Percentiles rank a stretch among this genome's conserved stretches.
phyloP scores from a whole-genome alignment of 2,888 invertebrate genomes.

The Mimumesa dahlbomi region DNA sequence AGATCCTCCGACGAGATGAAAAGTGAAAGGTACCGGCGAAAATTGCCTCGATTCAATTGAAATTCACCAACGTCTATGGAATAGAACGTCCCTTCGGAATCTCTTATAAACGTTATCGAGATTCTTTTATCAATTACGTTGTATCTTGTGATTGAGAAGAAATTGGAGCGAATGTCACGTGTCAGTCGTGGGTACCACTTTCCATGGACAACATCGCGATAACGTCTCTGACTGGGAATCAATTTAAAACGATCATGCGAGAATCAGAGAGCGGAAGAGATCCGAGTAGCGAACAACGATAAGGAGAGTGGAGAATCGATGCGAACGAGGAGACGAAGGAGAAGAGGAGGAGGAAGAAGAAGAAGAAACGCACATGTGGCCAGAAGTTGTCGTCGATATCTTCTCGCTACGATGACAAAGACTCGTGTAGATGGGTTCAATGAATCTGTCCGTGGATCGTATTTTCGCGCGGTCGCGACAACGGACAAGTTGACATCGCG shows the following conservation, averaged over 20 bases:
- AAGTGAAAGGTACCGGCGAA: no score
- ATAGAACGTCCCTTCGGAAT: no score
- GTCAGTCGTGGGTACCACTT: no score
- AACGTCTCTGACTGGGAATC: no score
- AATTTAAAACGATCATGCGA: slow-evolving; percentile 31
- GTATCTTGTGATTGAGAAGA: no score
- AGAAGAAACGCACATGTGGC: slow-evolving; percentile 69
- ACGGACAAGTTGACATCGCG: slow-evolving; percentile 33
- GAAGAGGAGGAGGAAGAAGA: slow-evolving; percentile 18
- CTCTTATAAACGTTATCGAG: no score
- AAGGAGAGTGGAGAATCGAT: slow-evolving; percentile 24
- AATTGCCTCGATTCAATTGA: no score
- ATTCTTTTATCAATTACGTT: no score
- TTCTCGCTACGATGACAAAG: slow-evolving; percentile 56
- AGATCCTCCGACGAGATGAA: neutral
- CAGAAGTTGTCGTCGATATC: slow-evolving; percentile 70
- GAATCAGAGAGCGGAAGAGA: slow-evolving; percentile 38
- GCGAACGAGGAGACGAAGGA: slow-evolving; percentile 9
- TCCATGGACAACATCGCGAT: no score
- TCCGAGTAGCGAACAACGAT: no score
- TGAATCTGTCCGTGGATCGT: slow-evolving; percentile 63
- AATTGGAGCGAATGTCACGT: no score
- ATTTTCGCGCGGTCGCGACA: slow-evolving; percentile 49
- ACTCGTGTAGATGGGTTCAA: slow-evolving; percentile 62
- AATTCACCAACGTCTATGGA: no score